phyloP scores from a whole-genome alignment of 2,888 invertebrate genomes.

The Sphinx pinastri region DNA sequence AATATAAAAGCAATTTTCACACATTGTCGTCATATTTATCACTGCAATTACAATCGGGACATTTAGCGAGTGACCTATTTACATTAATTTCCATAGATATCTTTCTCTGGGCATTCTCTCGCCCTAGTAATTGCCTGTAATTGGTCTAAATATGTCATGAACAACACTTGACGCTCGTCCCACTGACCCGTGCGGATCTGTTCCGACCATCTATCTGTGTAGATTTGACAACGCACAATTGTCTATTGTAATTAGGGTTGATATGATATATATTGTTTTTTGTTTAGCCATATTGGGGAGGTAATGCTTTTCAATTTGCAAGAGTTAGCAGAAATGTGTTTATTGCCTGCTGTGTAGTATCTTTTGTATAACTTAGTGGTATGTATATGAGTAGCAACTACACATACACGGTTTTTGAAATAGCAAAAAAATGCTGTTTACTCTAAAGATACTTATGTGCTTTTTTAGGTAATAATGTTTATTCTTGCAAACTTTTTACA shows the following conservation, averaged over 20 bases:
- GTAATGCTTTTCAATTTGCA: neutral
- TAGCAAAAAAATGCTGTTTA: no score
- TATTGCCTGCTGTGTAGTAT: no score
- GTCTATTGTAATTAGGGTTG: constrained; percentile 34
- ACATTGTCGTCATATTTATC: neutral
- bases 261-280: constrained; percentile 19
- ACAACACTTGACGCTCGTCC: constrained; percentile 44
- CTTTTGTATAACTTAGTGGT: no score
- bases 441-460: no score
- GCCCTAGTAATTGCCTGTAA: constrained; percentile 27
- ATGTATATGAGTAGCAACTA: neutral
- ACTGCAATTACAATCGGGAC: neutral
- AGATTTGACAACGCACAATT: constrained; percentile 71
- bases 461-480: no score
- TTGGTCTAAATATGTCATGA: constrained; percentile 33
- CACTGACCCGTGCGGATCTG: constrained; percentile 55
- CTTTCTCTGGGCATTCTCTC: constrained; percentile 28
- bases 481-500: no score
- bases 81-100: constrained; percentile 20
- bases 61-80: constrained; percentile 17
- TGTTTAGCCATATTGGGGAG: constrained; percentile 2
- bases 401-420: no score
- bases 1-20: neutral
- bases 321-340: neutral
- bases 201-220: constrained; percentile 63